Evolutionary conservation across 2,113 vertebrate species (phyloP).

Genomic region (Neoarius graeffei): DNA sequence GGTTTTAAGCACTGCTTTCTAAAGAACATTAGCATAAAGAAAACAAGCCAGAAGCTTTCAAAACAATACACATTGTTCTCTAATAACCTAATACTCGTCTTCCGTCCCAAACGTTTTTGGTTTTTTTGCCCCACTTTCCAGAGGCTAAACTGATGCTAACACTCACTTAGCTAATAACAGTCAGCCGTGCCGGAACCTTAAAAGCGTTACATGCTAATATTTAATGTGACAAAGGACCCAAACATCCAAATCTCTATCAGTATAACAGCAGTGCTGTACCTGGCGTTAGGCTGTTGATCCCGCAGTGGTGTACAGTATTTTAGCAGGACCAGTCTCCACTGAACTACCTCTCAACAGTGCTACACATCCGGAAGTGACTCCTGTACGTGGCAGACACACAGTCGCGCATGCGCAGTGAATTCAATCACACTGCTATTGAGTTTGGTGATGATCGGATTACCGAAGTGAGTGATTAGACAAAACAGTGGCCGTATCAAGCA

Average conservation of each 20-base stretch:
- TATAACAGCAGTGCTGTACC: not conserved
- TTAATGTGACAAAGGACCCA: not conserved
- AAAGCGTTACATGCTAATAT: not conserved
- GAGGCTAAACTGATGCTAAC: conserved; percentile 47
- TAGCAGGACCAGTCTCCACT: conserved; percentile 54
- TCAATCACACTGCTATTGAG: not conserved
- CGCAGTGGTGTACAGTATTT: conserved; percentile 59
- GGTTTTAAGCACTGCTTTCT: not conserved
- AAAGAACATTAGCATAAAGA: not conserved
- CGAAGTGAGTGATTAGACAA: not conserved
- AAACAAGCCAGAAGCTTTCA: not conserved
- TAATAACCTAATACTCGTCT: not conserved
- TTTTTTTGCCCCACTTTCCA: conserved; percentile 12
- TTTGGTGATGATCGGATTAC: not conserved
- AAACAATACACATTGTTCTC: not conserved
- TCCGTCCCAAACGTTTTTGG: not conserved
- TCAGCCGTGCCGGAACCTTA: not conserved
- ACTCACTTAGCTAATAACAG: conserved; percentile 47
- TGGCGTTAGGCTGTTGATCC: conserved; percentile 43
- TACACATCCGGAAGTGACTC: conserved; percentile 68
- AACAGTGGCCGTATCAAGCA: not conserved
- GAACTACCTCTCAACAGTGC: conserved; percentile 53
- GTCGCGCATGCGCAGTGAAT: conserved; percentile 62
- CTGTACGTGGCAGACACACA: conserved; percentile 71
- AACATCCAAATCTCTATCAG: not conserved